Evolutionary conservation across 2,797 vertebrate species (phyloP).

Genomic region (Enoplosus armatus): DNA sequence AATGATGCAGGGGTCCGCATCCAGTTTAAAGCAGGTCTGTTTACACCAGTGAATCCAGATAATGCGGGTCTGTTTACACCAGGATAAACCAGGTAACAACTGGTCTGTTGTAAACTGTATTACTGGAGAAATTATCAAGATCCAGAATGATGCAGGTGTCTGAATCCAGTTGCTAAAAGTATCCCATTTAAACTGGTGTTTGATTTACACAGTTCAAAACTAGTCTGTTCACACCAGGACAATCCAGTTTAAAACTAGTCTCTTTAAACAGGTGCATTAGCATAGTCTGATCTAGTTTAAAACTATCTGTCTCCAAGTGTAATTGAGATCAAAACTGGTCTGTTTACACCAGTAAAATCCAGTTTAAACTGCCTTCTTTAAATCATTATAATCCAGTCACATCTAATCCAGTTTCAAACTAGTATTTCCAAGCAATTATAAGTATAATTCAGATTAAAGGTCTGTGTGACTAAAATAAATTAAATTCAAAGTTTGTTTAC

Average conservation of each 20-base stretch:
- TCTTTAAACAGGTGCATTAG: too few relatives aligned
- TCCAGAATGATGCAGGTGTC: neutral
- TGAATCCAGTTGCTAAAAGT: too few relatives aligned
- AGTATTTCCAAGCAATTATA: too few relatives aligned
- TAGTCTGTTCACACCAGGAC: neutral
- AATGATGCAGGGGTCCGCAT: slow-evolving; percentile 97
- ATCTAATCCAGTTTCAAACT: neutral
- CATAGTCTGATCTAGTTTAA: neutral
- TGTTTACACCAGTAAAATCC: neutral
- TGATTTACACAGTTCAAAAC: neutral
- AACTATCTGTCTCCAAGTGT: neutral
- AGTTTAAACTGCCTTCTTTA: too few relatives aligned
- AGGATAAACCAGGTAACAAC: slow-evolving; percentile 42
- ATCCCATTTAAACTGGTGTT: too few relatives aligned
- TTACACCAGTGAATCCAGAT: slow-evolving; percentile 12
- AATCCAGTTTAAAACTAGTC: neutral
- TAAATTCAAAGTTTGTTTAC: neutral
- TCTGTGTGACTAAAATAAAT: too few relatives aligned
- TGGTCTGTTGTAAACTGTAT: neutral
- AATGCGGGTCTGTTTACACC: slow-evolving; percentile 90
- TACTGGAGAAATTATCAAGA: too few relatives aligned
- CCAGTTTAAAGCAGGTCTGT: slow-evolving; percentile 97
- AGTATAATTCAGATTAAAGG: neutral
- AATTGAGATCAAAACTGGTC: neutral
- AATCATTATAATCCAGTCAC: too few relatives aligned